These are phyloP conservation scores for Prietella phreatophila DNA, from an alignment of 2,113 vertebrate genomes.

Conservation along the genomic window DNA sequence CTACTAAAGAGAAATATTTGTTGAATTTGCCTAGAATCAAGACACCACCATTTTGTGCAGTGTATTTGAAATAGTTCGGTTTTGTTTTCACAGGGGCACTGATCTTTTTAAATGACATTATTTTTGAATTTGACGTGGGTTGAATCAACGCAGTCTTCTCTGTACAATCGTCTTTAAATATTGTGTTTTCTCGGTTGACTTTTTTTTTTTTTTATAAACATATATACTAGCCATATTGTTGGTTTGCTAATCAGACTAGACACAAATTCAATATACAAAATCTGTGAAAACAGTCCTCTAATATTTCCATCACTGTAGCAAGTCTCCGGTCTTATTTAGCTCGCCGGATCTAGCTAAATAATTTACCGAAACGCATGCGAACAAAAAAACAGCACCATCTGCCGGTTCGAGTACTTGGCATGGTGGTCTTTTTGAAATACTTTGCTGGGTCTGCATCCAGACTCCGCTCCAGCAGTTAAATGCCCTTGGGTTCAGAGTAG, in stretches of 20 bases:
- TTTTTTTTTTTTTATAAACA: background rate
- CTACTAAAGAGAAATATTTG: too few relatives aligned
- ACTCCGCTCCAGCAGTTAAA: too few relatives aligned
- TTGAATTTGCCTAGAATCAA: background rate
- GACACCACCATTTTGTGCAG: background rate
- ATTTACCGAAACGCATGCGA: background rate
- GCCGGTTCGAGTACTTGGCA: background rate
- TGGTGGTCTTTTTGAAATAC: too few relatives aligned
- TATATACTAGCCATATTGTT: background rate
- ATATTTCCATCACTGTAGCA: background rate
- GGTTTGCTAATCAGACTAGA: background rate
- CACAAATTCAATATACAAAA: background rate
- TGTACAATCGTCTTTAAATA: background rate
- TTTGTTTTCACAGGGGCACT: background rate
- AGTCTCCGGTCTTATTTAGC: background rate
- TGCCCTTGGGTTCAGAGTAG: background rate
- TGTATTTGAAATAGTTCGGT: background rate
- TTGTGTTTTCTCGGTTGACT: background rate
- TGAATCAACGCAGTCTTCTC: too few relatives aligned
- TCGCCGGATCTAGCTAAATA: background rate
- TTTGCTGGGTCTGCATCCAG: too few relatives aligned
- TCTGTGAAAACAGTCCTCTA: background rate
- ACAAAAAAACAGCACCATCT: background rate
- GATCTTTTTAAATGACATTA: background rate
- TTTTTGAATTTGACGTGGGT: too few relatives aligned